A percentile compares a stretch with the other conserved stretches of the same genome.
These are phyloP conservation scores for Chanos chanos DNA, from an alignment of 2,797 vertebrate genomes.

Conservation along the genomic window DNA sequence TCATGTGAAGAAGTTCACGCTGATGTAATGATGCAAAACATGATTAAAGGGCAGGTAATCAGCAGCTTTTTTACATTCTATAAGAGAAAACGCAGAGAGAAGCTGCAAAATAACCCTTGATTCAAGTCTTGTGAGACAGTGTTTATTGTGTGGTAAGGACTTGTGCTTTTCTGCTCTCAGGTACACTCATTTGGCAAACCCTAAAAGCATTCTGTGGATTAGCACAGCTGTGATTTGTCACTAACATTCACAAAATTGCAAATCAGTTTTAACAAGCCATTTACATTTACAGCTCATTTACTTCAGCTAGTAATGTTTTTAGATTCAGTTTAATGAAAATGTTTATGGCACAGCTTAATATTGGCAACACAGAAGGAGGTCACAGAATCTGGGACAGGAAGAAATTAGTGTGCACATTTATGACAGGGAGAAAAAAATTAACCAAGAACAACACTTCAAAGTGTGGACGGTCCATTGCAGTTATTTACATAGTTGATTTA, in stretches of 20 bases:
- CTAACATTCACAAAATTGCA: constrained; percentile 21
- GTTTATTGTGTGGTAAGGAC: not conserved
- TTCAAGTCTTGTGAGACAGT: not conserved
- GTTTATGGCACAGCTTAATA: too few relatives aligned
- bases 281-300: too few relatives aligned
- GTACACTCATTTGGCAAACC: not conserved
- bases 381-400: too few relatives aligned
- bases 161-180: not conserved
- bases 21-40: constrained; percentile 8
- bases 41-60: not conserved
- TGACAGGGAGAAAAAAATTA: too few relatives aligned
- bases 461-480: too few relatives aligned
- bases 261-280: constrained; percentile 18
- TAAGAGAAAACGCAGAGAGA: not conserved
- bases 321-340: too few relatives aligned
- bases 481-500: too few relatives aligned
- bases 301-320: too few relatives aligned
- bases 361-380: too few relatives aligned
- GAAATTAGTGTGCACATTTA: too few relatives aligned
- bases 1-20: not conserved
- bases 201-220: constrained; percentile 1
- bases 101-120: not conserved
- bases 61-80: not conserved
- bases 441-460: too few relatives aligned
- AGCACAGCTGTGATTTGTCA: constrained; percentile 20